Percentiles rank a stretch among this genome's conserved stretches.
phyloP scores from a whole-genome alignment of 2,113 vertebrate species.

The Cyrtonyx montezumae region DNA sequence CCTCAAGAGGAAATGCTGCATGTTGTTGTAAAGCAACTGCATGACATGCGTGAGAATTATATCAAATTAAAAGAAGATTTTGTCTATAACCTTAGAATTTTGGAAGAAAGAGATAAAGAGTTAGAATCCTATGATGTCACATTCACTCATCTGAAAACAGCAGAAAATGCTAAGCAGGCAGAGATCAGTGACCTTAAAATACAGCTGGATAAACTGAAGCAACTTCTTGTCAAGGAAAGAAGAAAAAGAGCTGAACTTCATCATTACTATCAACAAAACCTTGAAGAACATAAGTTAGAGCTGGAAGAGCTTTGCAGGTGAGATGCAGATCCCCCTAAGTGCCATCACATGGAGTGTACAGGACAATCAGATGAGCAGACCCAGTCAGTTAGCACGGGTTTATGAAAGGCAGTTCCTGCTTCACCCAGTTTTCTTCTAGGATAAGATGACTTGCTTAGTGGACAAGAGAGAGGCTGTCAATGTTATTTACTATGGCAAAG shows the following conservation, averaged over 20 bases:
- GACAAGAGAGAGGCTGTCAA: background rate
- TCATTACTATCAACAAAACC: slow-evolving; percentile 19
- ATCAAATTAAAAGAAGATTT: slow-evolving; percentile 80
- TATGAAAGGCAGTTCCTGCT: background rate
- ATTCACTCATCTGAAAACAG: slow-evolving; percentile 48
- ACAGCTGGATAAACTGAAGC: slow-evolving; percentile 73
- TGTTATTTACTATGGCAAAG: background rate
- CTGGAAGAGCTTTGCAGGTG: slow-evolving; percentile 78
- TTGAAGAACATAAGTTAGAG: slow-evolving; percentile 73
- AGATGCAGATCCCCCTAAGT: background rate
- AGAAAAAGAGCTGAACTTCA: slow-evolving; percentile 59
- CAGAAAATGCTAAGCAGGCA: slow-evolving; percentile 71
- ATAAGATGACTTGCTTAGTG: background rate
- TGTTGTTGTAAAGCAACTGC: slow-evolving; percentile 62
- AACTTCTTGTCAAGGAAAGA: slow-evolving; percentile 60
- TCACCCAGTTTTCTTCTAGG: background rate
- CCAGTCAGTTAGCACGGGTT: background rate
- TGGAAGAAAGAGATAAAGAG: slow-evolving; percentile 83
- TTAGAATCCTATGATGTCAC: slow-evolving; percentile 76
- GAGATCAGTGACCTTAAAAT: slow-evolving; percentile 79
- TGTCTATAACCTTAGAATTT: slow-evolving; percentile 78
- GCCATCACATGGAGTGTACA: too few species aligned
- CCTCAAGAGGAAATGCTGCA: slow-evolving; percentile 73
- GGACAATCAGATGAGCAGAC: background rate
- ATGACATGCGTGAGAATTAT: slow-evolving; percentile 64